Percentiles rank a stretch among this genome's conserved stretches.
These are phyloP conservation scores for Erebia aethiops DNA, from an alignment of 2,888 invertebrate genomes.

Conservation along the genomic window DNA sequence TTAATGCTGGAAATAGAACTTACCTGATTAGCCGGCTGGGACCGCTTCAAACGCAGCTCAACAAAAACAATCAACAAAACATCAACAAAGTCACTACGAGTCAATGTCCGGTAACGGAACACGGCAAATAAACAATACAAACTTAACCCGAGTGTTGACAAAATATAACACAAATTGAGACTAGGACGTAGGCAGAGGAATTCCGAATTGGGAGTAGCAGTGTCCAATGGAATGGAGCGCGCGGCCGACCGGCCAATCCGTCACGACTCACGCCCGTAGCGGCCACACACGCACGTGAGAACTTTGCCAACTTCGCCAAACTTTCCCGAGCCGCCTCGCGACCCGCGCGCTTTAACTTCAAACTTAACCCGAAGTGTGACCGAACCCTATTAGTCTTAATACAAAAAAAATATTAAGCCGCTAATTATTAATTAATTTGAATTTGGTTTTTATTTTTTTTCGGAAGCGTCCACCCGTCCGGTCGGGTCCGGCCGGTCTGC, in stretches of 20 bases:
- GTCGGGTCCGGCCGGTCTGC: slow-evolving; percentile 80
- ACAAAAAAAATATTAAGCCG: slow-evolving; percentile 52
- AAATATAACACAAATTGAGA: slow-evolving; percentile 55
- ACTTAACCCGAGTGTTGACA: slow-evolving; percentile 53
- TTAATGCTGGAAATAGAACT: slow-evolving; percentile 43
- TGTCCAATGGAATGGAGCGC: slow-evolving; percentile 46
- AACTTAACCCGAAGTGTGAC: slow-evolving; percentile 41
- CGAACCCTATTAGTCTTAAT: slow-evolving; percentile 43
- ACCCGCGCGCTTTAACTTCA: slow-evolving; percentile 44
- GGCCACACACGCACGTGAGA: slow-evolving; percentile 74
- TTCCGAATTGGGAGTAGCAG: slow-evolving; percentile 46
- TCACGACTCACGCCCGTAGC: slow-evolving; percentile 52
- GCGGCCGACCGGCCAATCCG: slow-evolving; percentile 61
- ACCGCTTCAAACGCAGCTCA: slow-evolving; percentile 62
- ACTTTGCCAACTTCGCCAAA: slow-evolving; percentile 69
- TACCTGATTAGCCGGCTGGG: slow-evolving; percentile 58
- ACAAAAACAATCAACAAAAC: slow-evolving; percentile 60
- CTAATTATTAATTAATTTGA: slow-evolving; percentile 53
- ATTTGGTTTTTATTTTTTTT: slow-evolving; percentile 59
- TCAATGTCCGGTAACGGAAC: slow-evolving; percentile 65
- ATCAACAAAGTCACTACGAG: slow-evolving; percentile 71
- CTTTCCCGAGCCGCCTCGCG: slow-evolving; percentile 65
- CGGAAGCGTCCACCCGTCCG: slow-evolving; percentile 78
- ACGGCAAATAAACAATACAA: slow-evolving; percentile 52
- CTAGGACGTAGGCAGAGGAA: slow-evolving; percentile 37